Evolutionary conservation across 2,113 vertebrate species (phyloP).

Genomic region (Trachemys scripta): DNA sequence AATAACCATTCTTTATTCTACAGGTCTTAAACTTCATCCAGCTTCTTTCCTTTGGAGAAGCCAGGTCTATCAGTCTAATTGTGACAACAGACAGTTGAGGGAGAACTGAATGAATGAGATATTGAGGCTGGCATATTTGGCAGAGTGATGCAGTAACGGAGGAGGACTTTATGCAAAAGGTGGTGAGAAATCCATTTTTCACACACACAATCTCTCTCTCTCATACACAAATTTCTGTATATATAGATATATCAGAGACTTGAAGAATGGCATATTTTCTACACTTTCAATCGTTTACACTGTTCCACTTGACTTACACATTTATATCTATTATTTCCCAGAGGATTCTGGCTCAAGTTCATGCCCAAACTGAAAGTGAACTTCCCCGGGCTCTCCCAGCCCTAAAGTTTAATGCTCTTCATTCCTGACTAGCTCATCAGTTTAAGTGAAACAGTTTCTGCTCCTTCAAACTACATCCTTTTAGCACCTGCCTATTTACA

Average conservation of each 20-base stretch:
- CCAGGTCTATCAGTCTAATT: background rate
- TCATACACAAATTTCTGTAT: background rate
- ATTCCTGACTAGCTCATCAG: conserved; percentile 50
- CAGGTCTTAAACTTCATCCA: background rate
- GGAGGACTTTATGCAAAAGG: background rate
- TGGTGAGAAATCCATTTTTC: background rate
- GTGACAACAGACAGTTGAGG: background rate
- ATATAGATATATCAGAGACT: background rate
- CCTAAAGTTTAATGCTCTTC: conserved; percentile 46
- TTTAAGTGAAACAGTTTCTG: background rate
- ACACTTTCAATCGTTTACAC: conserved; percentile 21
- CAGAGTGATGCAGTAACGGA: background rate
- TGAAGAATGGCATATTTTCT: conserved; percentile 12
- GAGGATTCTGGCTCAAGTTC: background rate
- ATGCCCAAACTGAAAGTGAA: background rate
- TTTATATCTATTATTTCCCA: conserved; percentile 35
- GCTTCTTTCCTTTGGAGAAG: background rate
- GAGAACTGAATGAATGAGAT: background rate
- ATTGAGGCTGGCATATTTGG: background rate
- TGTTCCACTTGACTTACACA: conserved; percentile 34
- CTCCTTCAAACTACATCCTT: conserved; percentile 52
- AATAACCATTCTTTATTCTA: background rate
- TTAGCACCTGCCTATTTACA: conserved; percentile 43
- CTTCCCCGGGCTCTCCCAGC: conserved; percentile 25
- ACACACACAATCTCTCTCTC: background rate